Percentiles rank a stretch among this genome's conserved stretches.
These are phyloP conservation scores for Novumbra hubbsi DNA, from an alignment of 2,797 vertebrate species.

Conservation along the genomic window DNA sequence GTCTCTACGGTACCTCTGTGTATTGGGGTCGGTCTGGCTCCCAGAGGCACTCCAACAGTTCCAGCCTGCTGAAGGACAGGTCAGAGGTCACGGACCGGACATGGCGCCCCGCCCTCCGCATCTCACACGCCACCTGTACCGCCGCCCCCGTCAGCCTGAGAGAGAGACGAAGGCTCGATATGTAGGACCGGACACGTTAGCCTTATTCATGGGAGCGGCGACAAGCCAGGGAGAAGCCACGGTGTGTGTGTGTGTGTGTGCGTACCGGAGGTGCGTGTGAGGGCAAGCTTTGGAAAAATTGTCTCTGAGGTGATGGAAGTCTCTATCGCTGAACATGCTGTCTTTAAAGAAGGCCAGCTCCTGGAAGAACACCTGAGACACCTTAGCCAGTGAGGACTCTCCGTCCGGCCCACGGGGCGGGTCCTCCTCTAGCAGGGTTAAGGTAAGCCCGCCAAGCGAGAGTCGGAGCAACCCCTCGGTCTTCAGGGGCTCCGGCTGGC, in stretches of 20 bases:
- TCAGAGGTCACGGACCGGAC: slow-evolving; percentile 74
- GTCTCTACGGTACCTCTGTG: slow-evolving; percentile 74
- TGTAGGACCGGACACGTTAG: neutral
- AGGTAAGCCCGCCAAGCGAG: slow-evolving; percentile 82
- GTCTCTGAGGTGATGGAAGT: slow-evolving; percentile 79
- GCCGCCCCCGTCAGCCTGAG: slow-evolving; percentile 82
- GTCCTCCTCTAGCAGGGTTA: slow-evolving; percentile 81
- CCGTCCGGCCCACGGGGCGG: slow-evolving; percentile 42
- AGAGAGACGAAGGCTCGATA: neutral
- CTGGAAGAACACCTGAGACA: slow-evolving; percentile 79
- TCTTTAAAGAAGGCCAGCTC: slow-evolving; percentile 83
- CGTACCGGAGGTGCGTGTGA: slow-evolving; percentile 83
- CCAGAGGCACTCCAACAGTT: slow-evolving; percentile 88
- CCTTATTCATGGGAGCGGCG: neutral
- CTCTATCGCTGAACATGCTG: slow-evolving; percentile 82
- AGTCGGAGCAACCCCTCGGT: slow-evolving; percentile 81
- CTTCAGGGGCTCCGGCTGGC: slow-evolving; percentile 77
- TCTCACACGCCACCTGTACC: slow-evolving; percentile 83
- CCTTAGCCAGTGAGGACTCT: slow-evolving; percentile 62
- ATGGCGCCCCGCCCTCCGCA: slow-evolving; percentile 70
- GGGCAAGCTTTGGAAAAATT: slow-evolving; percentile 84
- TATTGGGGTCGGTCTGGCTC: slow-evolving; percentile 73
- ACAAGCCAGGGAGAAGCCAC: neutral
- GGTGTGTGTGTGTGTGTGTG: neutral
- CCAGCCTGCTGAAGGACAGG: slow-evolving; percentile 85